Percentiles rank a stretch among this genome's conserved stretches.
phyloP scores from a whole-genome alignment of 2,113 vertebrate genomes.

The Anhinga anhinga region DNA sequence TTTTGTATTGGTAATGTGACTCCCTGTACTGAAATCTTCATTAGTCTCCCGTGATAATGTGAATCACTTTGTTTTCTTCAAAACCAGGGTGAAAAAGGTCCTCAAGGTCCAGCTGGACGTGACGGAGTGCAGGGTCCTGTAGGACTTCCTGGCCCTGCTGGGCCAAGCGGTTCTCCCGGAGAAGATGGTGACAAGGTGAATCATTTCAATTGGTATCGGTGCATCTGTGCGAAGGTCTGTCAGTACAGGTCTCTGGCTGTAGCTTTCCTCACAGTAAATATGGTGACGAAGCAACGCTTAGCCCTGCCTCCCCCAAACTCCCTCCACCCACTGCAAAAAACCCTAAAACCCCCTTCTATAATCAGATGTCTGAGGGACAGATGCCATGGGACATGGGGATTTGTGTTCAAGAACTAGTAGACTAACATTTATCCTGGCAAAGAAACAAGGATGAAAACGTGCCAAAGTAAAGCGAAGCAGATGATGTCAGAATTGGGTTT shows the following conservation, averaged over 20 bases:
- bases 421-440: neutral
- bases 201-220: neutral
- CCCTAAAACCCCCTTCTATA: neutral
- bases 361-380: neutral
- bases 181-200: constrained; percentile 97
- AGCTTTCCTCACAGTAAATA: neutral
- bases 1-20: too few relatives aligned
- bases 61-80: neutral
- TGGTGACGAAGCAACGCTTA: neutral
- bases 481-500: neutral
- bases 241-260: neutral
- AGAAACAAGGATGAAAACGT: neutral
- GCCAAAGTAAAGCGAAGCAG: neutral
- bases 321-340: neutral
- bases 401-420: neutral
- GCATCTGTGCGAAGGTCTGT: neutral
- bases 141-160: constrained; percentile 92
- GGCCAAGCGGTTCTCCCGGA: constrained; percentile 93
- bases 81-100: constrained; percentile 94
- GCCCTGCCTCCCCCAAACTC: neutral
- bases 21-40: neutral
- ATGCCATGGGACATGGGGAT: neutral
- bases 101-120: constrained; percentile 91
- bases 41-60: neutral
- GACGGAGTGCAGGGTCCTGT: constrained; percentile 97